Evolutionary conservation across 2,888 invertebrate species (phyloP).

Genomic region (Marasmarcha lunaedactyla): DNA sequence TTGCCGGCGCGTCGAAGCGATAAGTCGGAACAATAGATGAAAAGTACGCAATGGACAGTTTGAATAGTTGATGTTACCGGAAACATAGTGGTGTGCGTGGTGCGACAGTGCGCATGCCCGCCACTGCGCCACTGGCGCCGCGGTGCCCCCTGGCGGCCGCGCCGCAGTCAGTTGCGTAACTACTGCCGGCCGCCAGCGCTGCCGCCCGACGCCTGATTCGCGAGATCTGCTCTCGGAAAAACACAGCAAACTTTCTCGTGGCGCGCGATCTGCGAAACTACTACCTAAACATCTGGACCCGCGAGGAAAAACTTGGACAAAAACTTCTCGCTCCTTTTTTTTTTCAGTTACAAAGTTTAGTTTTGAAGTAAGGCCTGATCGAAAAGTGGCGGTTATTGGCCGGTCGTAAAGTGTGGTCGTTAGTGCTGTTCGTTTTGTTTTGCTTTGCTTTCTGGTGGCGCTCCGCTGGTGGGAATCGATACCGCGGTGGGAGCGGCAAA

Average conservation of each 20-base stretch:
- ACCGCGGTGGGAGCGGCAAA: slow-evolving; percentile 61
- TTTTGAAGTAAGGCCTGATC: slow-evolving; percentile 34
- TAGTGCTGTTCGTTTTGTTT: slow-evolving; percentile 60
- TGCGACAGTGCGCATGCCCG: slow-evolving; percentile 57
- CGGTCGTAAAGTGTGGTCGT: slow-evolving; percentile 40
- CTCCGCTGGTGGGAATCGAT: slow-evolving; percentile 61
- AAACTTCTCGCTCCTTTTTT: slow-evolving; percentile 28
- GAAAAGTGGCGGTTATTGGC: slow-evolving; percentile 43
- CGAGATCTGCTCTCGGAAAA: slow-evolving; percentile 39
- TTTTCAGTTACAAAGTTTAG: slow-evolving; percentile 42
- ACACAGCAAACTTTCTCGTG: slow-evolving; percentile 56
- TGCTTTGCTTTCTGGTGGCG: slow-evolving; percentile 44
- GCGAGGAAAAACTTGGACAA: slow-evolving; percentile 14
- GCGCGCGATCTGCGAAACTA: slow-evolving; percentile 27
- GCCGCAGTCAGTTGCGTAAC: slow-evolving; percentile 67
- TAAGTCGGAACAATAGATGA: not conserved
- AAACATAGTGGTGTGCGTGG: slow-evolving; percentile 5
- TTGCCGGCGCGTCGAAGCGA: not conserved
- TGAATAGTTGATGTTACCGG: slow-evolving; percentile 1
- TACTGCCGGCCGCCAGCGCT: slow-evolving; percentile 38
- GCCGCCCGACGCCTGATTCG: slow-evolving; percentile 48
- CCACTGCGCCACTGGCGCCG: slow-evolving; percentile 64
- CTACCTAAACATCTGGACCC: slow-evolving; percentile 19
- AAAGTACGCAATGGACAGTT: not conserved
- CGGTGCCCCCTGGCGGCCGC: slow-evolving; percentile 65